Base-by-base conservation (phyloP, 2,888 invertebrate species). In the Drosophila limbata region DNA sequence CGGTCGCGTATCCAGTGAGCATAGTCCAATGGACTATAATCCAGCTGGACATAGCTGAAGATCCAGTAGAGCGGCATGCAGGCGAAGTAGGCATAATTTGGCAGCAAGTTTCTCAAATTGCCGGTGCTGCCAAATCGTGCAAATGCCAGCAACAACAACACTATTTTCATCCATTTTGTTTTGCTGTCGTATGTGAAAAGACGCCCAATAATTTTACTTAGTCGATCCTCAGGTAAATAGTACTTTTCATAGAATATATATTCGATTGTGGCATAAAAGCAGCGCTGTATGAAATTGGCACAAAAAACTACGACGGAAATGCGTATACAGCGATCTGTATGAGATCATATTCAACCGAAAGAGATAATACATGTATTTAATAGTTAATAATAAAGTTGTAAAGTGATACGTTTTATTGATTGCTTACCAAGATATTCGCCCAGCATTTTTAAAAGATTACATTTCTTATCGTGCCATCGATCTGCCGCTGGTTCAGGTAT, bases 51-150 rank as follows among this genome's bases (percentile, higher is more conserved):
- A 10, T 10, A 48, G 5, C 48, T 53, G 6, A 74, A 69, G 5
- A 87, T 8, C 89, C 89, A 90, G 66, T 81, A 91, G 0, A 91
- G 44, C 0, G 90, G 90, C 13, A 91, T 77, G 1, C 60, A 74
- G 1, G 61, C 13, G 0, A 72, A 37, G 1, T 62, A 57, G 1
- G n/a, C 11, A 1, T 25, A 1, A 0, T 69, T 60, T 2, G 84
- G 84, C 8, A 82, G 4, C 15, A 81, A 21, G 3, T 17, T 21
- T n/a, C 31, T 42, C 3, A 71, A 28, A 10, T 69, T 57, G 5
- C 69, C 68, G 0, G 48, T 74, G 31, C 11, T 48, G 1, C 64
- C 63, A n/a, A 40, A 66, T 17, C 77, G 78, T 0, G 60, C 8
- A 11, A 88, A 15, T 1, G 55, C 77, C 3, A 64, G n/a, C 31